Base-by-base conservation (phyloP, 2,113 vertebrate genomes). In the Silurus asotus region DNA sequence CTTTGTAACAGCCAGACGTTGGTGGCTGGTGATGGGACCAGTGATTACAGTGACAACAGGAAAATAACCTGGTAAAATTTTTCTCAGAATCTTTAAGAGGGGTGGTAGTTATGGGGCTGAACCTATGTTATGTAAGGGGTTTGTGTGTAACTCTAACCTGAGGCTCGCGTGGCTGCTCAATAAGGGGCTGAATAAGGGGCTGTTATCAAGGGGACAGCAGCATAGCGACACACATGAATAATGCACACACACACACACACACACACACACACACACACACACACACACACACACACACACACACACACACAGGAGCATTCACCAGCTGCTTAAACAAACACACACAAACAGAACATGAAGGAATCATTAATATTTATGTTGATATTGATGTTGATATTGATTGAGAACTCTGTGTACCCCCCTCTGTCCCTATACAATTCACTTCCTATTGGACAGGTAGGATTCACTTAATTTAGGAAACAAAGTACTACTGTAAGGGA, bases 71-170 rank as follows among this genome's bases (percentile, higher is more conserved):
- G 37, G 2, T 37, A 2, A 37, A 1, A 37, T 37, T 37, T 37
- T 37, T 37, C 37, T 37, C 37, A 37, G 37, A 37, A 37, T 1
- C 37, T 37, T 37, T 37, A 37, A 37, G 37, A 37, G 49, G 48
- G 49, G 81, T 0, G 59, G 62, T 8, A 28, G 55, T 59, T 62
- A 56, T 17, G 56, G 86, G n/a, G 5, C 37, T 37, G 37, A 51
- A 45, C 70, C 15, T 14, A 10, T 76, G 56, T 23, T 49, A 37
- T 37, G 37, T 75, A 75, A 51, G 45, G 70, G 9, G 45, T 51
- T 20, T 75, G 70, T 76, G 80, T 81, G 79, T 62, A 81, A 81
- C 37, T 45, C 37, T 81, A 81, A 81, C 28, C 79, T 51, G 59
- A 62, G 61, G 59, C 56, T 61, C 28, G 48, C 37, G 28, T 81